Evolutionary conservation across 2,113 vertebrate genomes (phyloP), one percentile per base, ranked within the genome.

Genomic region (Mastomys natalensis): DNA sequence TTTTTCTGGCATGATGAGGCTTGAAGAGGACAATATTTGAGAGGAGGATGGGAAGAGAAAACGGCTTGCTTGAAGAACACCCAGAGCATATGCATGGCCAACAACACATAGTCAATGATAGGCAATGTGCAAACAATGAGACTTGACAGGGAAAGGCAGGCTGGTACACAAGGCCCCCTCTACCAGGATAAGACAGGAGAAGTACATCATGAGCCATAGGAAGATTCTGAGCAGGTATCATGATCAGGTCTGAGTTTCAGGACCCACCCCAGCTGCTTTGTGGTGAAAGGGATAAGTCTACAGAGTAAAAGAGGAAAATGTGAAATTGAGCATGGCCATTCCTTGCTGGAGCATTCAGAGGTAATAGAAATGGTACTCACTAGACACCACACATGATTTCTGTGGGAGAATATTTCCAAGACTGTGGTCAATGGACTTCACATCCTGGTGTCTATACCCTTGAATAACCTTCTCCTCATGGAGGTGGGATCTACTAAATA

Each of bases 381-480:
- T 1, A 58, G 85, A 55, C 0, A 1, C 1, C n/a, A 1, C 45
- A n/a, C 3, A 0, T 19, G 21, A 16, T 5, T 64, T 81, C 40
- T 82, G 19, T 60, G 5, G 45, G 19, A 6, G 74, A 45, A 10
- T 74, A 31, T 0, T 90, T 96, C 84, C 48, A 66, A 89, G 45
- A 60, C 12, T 26, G 60, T 48, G 2, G 0, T 16, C n/a, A 16
- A 9, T 0, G 3, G n/a, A 8, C 9, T 37, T 58, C 6, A 43
- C 8, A 64, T 81, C 64, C 77, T n/a, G 48, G 15, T 45, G 15
- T 13, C 45, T 26, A 40, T 13, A 11, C 10, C 13, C 19, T 11
- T 62, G 13, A 21, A 26, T 4, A 24, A 7, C 26, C 26, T 12
- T 40, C 22, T 87, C n/a, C 64, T 40, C 3, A 34, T 10, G 21